Evolutionary conservation across 37 sponge, comb jelly and placozoan genomes (phyloP), one percentile per base, ranked within the genome.

Genomic region (Beroe forskalii): DNA sequence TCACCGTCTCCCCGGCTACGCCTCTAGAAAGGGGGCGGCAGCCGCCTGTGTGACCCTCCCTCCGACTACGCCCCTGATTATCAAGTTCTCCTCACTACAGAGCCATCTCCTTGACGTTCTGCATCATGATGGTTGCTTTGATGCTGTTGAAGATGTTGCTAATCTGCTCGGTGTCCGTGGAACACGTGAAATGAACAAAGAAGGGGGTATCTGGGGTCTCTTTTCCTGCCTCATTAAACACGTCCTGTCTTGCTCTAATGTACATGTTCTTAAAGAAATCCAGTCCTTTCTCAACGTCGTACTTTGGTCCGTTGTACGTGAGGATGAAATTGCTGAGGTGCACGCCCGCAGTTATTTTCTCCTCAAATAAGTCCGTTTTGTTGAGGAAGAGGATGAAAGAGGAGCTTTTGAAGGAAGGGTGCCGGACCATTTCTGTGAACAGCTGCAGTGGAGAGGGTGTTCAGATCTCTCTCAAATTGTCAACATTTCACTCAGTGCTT

Each of bases 311-410:
- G 4, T 8, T 8, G 66, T 64, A 64, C 20, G 66, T 27, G 31
- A 23, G 14, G 31, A 64, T 64, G 31, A 64, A 64, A 23, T 23
- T 22, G 4, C 25, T 23, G 25, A 64, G 4, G 66, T 64, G 66
- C 4, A 64, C 31, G 4, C 66, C 66, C 25, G 4, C 31, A 30
- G 6, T 8, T 27, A 96, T 90, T 90, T 96, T 96, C 40, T 90
- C 92, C 38, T 92, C 92, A 90, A 96, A 96, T 25, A 94, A 90
- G 62, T 96, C 96, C 83, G 95, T 95, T 64, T 96, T 96, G 93
- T 96, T 96, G 33, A 96, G 93, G 67, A 96, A 96, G 35, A 96
- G 92, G 63, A 96, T 96, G 36, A 95, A 93, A 30, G 96, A 95
- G 6, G 96, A 95, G 14, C 90, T 48, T 61, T 80, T 64, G 76